phyloP scores from a whole-genome alignment of 2,797 vertebrate genomes.

The Sebastes kiyomatsui region DNA sequence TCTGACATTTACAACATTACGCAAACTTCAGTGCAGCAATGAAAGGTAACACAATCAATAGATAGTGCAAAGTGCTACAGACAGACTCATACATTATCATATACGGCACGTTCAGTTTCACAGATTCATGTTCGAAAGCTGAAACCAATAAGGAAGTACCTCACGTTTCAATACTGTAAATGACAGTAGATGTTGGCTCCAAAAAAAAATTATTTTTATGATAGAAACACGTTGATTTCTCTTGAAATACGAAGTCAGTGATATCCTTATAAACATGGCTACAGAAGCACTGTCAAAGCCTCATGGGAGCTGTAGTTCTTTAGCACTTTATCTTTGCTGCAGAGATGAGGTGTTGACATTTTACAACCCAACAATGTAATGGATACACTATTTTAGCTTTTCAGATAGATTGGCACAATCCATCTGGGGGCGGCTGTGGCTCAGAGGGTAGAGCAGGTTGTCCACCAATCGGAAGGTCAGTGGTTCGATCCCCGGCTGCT shows the following conservation, averaged over 20 bases:
- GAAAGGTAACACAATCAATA: slow-evolving; percentile 57
- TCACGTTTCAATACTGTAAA: neutral
- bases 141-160: neutral
- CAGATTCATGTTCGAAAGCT: neutral
- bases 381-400: too few species aligned
- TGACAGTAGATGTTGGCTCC: neutral
- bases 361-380: too few species aligned
- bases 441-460: too few species aligned
- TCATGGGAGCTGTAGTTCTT: neutral
- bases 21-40: slow-evolving; percentile 46
- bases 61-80: slow-evolving; percentile 36
- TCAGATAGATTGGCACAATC: too few species aligned
- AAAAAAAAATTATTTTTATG: neutral
- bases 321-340: neutral
- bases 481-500: too few species aligned
- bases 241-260: neutral
- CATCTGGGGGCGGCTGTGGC: too few species aligned
- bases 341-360: neutral
- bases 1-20: slow-evolving; percentile 60
- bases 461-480: too few species aligned
- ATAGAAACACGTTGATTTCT: neutral
- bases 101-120: neutral
- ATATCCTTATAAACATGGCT: neutral
- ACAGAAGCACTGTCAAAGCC: neutral
- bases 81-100: slow-evolving; percentile 25